Evolutionary conservation across 2,888 invertebrate species (phyloP).

Genomic region (Eupithecia exiguata): DNA sequence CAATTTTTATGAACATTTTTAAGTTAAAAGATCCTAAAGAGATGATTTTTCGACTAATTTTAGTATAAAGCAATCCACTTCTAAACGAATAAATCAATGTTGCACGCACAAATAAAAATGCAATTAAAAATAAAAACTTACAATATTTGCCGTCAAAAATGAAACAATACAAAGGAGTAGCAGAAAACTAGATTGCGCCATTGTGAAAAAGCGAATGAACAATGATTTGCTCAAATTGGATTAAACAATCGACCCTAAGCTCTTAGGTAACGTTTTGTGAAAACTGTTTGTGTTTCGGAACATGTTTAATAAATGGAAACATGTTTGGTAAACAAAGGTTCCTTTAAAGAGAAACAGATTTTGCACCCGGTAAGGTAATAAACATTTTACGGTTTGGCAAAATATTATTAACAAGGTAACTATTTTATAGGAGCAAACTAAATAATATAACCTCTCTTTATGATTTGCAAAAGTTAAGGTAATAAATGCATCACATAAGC

Average conservation of each 20-base stretch:
- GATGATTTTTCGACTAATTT: background rate
- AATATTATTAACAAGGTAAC: no score
- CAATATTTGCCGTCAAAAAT: conserved; percentile 19
- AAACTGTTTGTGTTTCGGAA: conserved; percentile 19
- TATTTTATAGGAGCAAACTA: no score
- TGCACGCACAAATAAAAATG: background rate
- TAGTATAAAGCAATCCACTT: background rate
- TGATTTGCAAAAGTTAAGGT: no score
- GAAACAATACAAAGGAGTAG: conserved; percentile 22
- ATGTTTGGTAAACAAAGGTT: conserved; percentile 21
- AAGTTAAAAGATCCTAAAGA: background rate
- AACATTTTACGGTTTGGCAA: background rate
- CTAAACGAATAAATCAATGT: background rate
- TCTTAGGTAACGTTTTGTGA: background rate
- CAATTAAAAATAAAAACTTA: conserved; percentile 16
- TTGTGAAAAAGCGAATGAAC: conserved; percentile 23
- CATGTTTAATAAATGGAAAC: conserved; percentile 21
- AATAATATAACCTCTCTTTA: no score
- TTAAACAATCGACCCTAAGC: background rate
- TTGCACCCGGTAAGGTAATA: background rate
- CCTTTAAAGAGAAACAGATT: background rate
- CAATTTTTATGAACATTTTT: no score
- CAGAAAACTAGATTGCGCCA: conserved; percentile 24
- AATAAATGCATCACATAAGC: no score
- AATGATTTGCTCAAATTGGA: conserved; percentile 13